Evolutionary conservation across 2,113 vertebrate species (phyloP), one percentile per base, ranked within the genome.

Genomic region (Vombatus ursinus): DNA sequence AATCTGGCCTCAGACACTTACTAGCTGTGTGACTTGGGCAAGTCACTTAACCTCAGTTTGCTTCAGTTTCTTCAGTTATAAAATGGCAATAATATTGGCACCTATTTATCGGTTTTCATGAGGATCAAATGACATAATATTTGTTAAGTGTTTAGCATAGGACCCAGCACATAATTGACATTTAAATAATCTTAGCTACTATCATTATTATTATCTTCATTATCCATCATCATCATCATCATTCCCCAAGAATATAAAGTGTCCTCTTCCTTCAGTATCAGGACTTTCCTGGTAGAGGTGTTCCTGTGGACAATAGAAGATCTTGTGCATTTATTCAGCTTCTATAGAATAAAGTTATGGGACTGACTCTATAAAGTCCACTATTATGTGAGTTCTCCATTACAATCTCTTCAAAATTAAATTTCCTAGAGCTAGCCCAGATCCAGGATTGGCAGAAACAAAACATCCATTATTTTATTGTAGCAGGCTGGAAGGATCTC

Each of bases 401-500:
- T 94, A 96, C 49, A 48, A 91, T 50, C 93, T 95, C 37, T 92
- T 94, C 51, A 68, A 92, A 57, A 77, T 77, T 54, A 89, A 90
- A 54, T 91, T 90, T 96, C 52, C 25, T 3, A 6, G 50, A 93
- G 48, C 77, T 95, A 61, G 44, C 50, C 91, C 47, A 68, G 95
- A 68, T n/a, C 94, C 47, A 53, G 68, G 14, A 90, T 6, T 52
- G 50, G 31, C 54, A 92, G 89, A 25, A 95, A n/a, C 89, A 90
- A 93, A 52, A 92, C 89, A 47, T 89, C 26, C 92, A 93, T 96
- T 90, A 48, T 57, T n/a, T 90, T 96, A 95, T 61, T 93, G 1
- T 94, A 47, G 95, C 93, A 95, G 84, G 24, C 61, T 97, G 93
- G 90, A 92, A 96, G 93, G 93, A 92, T 92, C 94, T 93, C 89